phyloP scores from a whole-genome alignment of 2,888 invertebrate genomes.

The Anorthoa munda region DNA sequence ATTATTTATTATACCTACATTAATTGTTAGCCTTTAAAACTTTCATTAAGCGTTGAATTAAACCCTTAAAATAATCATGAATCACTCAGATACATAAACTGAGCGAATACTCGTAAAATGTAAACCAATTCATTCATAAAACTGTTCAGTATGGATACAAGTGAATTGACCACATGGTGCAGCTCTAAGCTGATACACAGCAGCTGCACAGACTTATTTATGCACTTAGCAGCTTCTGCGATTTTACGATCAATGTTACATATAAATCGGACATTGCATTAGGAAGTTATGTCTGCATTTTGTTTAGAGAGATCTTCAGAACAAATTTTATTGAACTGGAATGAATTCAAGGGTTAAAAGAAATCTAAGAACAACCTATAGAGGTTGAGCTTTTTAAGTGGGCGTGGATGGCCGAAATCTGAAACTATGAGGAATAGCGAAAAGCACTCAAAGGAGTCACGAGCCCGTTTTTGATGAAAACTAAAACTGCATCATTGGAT shows the following conservation, averaged over 20 bases:
- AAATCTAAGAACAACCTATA: not conserved
- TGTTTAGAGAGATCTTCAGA: not conserved
- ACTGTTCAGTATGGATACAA: constrained; percentile 23
- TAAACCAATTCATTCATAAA: constrained; percentile 46
- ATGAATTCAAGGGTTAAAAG: not conserved
- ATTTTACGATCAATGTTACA: constrained; percentile 52
- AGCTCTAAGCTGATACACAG: constrained; percentile 30
- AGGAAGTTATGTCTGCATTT: constrained; percentile 2
- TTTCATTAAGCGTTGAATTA: constrained; percentile 1
- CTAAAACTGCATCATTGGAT: too few relatives aligned
- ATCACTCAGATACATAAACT: constrained; percentile 5
- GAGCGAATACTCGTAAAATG: constrained; percentile 8
- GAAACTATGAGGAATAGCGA: too few relatives aligned
- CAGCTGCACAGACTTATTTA: constrained; percentile 56
- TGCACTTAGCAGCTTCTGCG: constrained; percentile 44
- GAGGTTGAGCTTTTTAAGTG: too few relatives aligned
- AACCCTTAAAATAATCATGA: constrained; percentile 13
- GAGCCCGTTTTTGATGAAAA: too few relatives aligned
- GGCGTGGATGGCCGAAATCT: too few relatives aligned
- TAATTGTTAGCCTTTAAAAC: not conserved
- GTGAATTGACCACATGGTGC: constrained; percentile 49
- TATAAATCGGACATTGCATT: constrained; percentile 40
- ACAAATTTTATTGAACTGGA: not conserved
- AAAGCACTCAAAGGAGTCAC: too few relatives aligned
- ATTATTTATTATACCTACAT: not conserved